Percentiles rank a stretch among this genome's conserved stretches.
phyloP scores from a whole-genome alignment of 1,140 invertebrate species.

The Drosophila azteca region DNA sequence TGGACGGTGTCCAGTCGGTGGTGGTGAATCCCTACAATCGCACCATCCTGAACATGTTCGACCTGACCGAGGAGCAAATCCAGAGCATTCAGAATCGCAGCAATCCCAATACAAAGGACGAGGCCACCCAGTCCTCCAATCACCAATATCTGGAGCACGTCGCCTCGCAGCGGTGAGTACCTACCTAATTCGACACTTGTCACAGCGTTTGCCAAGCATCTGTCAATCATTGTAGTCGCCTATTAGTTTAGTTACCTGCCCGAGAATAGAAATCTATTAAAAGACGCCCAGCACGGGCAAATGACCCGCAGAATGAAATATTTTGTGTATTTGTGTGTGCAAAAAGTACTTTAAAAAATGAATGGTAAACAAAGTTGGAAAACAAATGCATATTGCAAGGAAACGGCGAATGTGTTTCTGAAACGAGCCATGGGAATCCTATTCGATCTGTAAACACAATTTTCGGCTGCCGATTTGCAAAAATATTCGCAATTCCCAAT shows the following conservation, averaged over 20 bases:
- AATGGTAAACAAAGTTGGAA: conserved; percentile 31
- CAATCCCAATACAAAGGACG: conserved; percentile 48
- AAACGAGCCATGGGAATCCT: not conserved
- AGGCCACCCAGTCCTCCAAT: conserved; percentile 25
- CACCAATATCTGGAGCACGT: conserved; percentile 44
- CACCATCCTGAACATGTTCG: conserved; percentile 69
- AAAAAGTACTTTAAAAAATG: conserved; percentile 5
- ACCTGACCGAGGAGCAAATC: conserved; percentile 72
- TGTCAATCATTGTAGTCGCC: conserved; percentile 43
- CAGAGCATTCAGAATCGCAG: conserved; percentile 60
- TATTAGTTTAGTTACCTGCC: not conserved
- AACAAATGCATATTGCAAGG: conserved; percentile 23
- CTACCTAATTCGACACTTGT: conserved; percentile 1
- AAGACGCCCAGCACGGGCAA: conserved; percentile 7
- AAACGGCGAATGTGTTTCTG: not conserved
- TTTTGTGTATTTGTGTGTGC: too few species aligned
- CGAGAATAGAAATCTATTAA: conserved; percentile 39
- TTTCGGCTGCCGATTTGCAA: conserved; percentile 13
- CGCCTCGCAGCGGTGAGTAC: conserved; percentile 57
- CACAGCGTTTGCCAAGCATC: conserved; percentile 11
- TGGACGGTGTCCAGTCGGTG: conserved; percentile 69
- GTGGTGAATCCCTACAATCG: conserved; percentile 72
- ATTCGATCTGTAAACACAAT: conserved; percentile 28
- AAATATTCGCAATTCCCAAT: conserved; percentile 18
- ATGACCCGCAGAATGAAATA: not conserved